phyloP scores from a whole-genome alignment of 2,113 vertebrate species.

The Pterocles gutturalis region DNA sequence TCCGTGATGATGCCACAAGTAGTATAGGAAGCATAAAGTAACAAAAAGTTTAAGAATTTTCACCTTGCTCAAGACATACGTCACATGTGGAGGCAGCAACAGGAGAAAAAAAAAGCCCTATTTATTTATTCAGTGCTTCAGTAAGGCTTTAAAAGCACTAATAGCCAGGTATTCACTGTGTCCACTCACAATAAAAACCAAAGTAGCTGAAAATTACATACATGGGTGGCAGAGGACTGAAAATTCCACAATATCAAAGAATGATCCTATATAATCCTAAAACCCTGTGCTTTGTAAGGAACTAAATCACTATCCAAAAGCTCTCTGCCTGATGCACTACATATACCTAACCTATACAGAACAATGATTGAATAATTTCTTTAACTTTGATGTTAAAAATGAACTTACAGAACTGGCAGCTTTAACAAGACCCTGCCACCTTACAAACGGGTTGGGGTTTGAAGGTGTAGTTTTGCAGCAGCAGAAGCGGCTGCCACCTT shows the following conservation, averaged over 20 bases:
- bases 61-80: background rate
- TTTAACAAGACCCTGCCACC: background rate
- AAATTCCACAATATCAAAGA: background rate
- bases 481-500: background rate
- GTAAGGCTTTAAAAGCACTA: background rate
- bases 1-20: background rate
- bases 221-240: background rate
- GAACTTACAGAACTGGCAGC: background rate
- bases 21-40: background rate
- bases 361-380: background rate
- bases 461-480: background rate
- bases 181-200: background rate
- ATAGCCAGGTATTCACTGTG: background rate
- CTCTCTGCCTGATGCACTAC: accelerated
- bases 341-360: background rate
- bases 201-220: background rate
- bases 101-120: background rate
- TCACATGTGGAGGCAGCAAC: background rate
- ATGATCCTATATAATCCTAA: background rate
- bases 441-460: background rate
- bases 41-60: background rate
- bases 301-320: background rate
- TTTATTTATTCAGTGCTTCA: background rate
- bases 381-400: background rate
- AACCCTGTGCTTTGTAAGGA: background rate